Percentiles rank a stretch among this genome's conserved stretches.
These are phyloP conservation scores for Hermetia illucens DNA, from an alignment of 1,140 invertebrate species.

Conservation along the genomic window DNA sequence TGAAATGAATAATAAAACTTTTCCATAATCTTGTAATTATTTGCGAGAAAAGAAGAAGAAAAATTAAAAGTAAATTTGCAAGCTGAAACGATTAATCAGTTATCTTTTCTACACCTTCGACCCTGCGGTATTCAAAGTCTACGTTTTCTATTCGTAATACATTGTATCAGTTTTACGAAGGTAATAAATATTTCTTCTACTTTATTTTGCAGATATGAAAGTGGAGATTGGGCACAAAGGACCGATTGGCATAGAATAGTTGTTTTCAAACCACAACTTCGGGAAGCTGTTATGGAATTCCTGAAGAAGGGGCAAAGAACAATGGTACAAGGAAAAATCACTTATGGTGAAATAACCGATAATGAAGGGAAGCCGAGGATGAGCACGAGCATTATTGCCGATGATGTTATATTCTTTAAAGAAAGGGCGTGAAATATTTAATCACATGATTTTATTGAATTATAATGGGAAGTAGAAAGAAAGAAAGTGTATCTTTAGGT, in stretches of 20 bases:
- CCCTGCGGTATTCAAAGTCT: too few relatives aligned
- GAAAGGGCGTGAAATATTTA: too few relatives aligned
- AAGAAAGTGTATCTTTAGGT: too few relatives aligned
- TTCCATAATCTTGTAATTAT: too few relatives aligned
- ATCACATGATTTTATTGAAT: too few relatives aligned
- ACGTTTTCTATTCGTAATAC: too few relatives aligned
- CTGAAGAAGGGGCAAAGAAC: constrained; percentile 78
- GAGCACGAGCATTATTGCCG: constrained; percentile 69
- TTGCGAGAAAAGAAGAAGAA: too few relatives aligned
- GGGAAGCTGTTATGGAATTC: constrained; percentile 62
- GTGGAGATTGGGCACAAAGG: constrained; percentile 63
- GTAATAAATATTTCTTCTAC: neutral
- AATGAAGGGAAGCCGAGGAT: constrained; percentile 52
- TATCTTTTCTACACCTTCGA: too few relatives aligned
- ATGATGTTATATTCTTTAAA: constrained; percentile 72
- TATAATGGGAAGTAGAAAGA: too few relatives aligned
- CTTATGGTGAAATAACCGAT: constrained; percentile 74
- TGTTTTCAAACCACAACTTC: constrained; percentile 70
- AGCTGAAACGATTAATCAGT: too few relatives aligned
- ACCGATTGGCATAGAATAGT: constrained; percentile 86
- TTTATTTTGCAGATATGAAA: constrained; percentile 35
- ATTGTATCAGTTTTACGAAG: constrained; percentile 3
- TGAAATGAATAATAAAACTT: too few relatives aligned
- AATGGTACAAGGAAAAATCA: constrained; percentile 65
- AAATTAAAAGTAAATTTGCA: too few relatives aligned